A percentile compares a stretch with the other conserved stretches of the same genome.
phyloP scores from a whole-genome alignment of 2,888 invertebrate species.

The Drosophila siamana region DNA sequence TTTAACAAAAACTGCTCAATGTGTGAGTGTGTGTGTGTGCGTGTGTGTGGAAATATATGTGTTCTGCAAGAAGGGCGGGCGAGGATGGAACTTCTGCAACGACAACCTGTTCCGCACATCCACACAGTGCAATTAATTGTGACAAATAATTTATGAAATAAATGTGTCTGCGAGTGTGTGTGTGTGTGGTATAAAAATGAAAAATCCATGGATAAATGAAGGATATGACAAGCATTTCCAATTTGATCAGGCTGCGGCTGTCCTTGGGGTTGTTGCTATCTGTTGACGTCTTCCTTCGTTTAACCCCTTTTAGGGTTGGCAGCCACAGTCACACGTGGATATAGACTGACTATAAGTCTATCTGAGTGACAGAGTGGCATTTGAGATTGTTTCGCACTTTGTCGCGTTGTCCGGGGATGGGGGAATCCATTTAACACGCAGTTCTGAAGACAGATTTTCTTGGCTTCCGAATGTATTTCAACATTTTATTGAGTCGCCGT shows the following conservation, averaged over 20 bases:
- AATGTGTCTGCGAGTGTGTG: constrained; percentile 7
- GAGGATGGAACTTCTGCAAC: constrained; percentile 1
- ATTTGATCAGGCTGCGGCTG: constrained; percentile 76
- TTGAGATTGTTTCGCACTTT: constrained; percentile 73
- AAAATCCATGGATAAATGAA: constrained; percentile 82
- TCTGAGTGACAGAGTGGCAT: constrained; percentile 58
- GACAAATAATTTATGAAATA: constrained; percentile 83
- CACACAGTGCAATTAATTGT: constrained; percentile 85
- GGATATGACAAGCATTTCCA: constrained; percentile 85
- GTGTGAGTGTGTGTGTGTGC: constrained; percentile 45
- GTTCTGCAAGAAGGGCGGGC: constrained; percentile 1
- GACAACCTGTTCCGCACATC: constrained; percentile 48
- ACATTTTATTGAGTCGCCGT: not conserved
- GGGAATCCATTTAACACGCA: constrained; percentile 30
- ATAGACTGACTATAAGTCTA: not conserved
- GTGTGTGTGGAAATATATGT: constrained; percentile 37
- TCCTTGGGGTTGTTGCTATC: constrained; percentile 61
- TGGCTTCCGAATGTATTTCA: too few relatives aligned
- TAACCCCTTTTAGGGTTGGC: constrained; percentile 69
- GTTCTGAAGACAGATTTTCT: not conserved
- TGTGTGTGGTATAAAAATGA: constrained; percentile 55
- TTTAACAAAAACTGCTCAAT: constrained; percentile 64
- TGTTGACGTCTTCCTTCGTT: constrained; percentile 38
- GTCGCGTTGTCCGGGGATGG: constrained; percentile 41
- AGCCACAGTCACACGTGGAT: constrained; percentile 13